phyloP scores from a whole-genome alignment of 1,140 invertebrate species.

The Cyclina sinensis region DNA sequence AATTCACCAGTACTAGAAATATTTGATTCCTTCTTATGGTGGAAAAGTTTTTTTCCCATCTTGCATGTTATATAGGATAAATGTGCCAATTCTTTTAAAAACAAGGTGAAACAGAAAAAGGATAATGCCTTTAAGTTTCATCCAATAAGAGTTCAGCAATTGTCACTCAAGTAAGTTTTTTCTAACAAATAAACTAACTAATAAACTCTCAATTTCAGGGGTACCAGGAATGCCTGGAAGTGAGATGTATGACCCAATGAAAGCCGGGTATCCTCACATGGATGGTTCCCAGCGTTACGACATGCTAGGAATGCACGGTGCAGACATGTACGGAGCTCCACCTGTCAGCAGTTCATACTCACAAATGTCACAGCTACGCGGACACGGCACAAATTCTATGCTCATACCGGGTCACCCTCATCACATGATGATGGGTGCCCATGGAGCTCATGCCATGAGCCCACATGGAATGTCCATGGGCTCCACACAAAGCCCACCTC shows the following conservation, averaged over 20 bases:
- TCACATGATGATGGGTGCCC: conserved; percentile 87
- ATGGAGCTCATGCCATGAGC: conserved; percentile 85
- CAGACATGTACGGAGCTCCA: conserved; percentile 86
- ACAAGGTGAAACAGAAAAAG: no score
- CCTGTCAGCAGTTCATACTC: conserved; percentile 85
- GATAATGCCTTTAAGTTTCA: no score
- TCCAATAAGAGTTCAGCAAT: no score
- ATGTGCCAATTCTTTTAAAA: no score
- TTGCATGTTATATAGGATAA: no score
- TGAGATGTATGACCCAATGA: conserved; percentile 86
- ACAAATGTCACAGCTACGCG: conserved; percentile 87
- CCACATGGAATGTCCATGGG: conserved; percentile 86
- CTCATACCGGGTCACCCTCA: conserved; percentile 88
- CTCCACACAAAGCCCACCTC: conserved; percentile 86
- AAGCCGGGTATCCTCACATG: conserved; percentile 83
- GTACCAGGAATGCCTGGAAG: conserved; percentile 85
- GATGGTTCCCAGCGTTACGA: conserved; percentile 82
- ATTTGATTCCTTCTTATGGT: no score
- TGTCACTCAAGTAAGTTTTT: neutral
- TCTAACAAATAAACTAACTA: neutral
- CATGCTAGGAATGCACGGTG: conserved; percentile 85
- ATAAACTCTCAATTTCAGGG: conserved; percentile 75
- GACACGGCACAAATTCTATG: conserved; percentile 88
- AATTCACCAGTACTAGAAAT: no score
- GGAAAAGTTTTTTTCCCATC: no score